A percentile compares a stretch with the other conserved stretches of the same genome.
These are phyloP conservation scores for Andrena praecox DNA, from an alignment of 2,888 invertebrate genomes.

Conservation along the genomic window DNA sequence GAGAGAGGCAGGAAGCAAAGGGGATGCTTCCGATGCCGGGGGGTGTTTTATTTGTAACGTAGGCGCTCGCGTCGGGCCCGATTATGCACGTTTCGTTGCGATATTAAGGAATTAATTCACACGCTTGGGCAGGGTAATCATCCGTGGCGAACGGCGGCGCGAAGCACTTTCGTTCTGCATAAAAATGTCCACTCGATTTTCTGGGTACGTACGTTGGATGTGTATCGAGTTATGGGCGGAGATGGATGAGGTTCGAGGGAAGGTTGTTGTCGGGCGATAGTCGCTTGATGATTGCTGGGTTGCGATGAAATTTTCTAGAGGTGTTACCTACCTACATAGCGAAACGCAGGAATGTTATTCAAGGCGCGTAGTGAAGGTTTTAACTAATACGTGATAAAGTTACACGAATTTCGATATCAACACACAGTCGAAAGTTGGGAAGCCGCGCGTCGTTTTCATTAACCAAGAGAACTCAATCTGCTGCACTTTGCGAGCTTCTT, in stretches of 20 bases:
- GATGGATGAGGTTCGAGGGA: background rate
- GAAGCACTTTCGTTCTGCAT: constrained; percentile 13
- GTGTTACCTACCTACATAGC: too few relatives aligned
- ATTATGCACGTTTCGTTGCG: constrained; percentile 51
- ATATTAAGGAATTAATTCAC: constrained; percentile 52
- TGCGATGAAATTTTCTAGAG: background rate
- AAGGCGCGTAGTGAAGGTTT: background rate
- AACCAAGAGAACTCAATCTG: constrained; percentile 24
- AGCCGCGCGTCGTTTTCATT: constrained; percentile 38
- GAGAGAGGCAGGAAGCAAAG: background rate
- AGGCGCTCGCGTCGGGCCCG: constrained; percentile 20
- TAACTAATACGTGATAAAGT: too few relatives aligned
- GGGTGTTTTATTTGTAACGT: constrained; percentile 22
- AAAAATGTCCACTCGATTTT: background rate
- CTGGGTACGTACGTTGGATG: background rate
- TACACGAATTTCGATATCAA: background rate
- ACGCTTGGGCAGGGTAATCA: constrained; percentile 27
- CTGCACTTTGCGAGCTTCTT: constrained; percentile 41
- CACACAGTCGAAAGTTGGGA: constrained; percentile 19
- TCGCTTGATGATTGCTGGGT: background rate
- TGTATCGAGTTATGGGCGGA: background rate
- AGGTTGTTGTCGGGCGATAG: background rate
- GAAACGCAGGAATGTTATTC: background rate
- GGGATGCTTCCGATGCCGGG: background rate
- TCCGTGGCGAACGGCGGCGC: constrained; percentile 19